Percentiles rank a stretch among this genome's conserved stretches.
These are phyloP conservation scores for Campylorhamphus procurvoides DNA, from an alignment of 2,113 vertebrate species.

Conservation along the genomic window DNA sequence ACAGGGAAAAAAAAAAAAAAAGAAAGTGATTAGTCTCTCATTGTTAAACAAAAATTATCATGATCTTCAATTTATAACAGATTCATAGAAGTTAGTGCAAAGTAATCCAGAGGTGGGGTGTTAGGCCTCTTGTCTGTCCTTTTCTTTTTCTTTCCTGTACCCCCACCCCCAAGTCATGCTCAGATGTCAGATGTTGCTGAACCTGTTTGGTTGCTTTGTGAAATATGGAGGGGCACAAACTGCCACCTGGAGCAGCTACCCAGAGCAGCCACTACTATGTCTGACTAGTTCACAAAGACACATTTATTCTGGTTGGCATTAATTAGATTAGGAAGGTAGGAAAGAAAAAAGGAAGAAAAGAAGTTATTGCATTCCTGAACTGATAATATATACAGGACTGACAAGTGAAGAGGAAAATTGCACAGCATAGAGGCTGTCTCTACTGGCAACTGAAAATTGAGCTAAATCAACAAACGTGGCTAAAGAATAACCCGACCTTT, in stretches of 20 bases:
- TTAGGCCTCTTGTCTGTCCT: neutral
- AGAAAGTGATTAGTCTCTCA: neutral
- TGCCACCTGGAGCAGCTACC: neutral
- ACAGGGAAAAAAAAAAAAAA: neutral
- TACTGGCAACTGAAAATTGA: constrained; percentile 5
- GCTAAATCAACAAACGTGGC: neutral
- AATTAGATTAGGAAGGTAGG: constrained; percentile 12
- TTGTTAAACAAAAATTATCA: neutral
- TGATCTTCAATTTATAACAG: neutral
- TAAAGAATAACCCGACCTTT: neutral
- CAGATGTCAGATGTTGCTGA: neutral
- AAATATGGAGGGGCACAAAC: neutral
- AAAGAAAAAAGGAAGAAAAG: constrained; percentile 6
- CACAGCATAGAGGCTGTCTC: neutral
- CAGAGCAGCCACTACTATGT: neutral
- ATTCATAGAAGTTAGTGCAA: neutral
- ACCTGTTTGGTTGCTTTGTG: constrained; percentile 9
- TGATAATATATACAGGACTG: neutral
- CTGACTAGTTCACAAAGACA: constrained; percentile 29
- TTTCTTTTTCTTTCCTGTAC: neutral
- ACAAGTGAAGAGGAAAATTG: constrained; percentile 17
- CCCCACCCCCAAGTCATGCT: neutral
- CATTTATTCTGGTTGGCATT: constrained; percentile 11
- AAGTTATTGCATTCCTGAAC: constrained; percentile 43
- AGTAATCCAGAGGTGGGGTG: neutral